These are phyloP conservation scores for Drosophila ochracea DNA, from an alignment of 2,888 invertebrate species.

Conservation along the genomic window DNA sequence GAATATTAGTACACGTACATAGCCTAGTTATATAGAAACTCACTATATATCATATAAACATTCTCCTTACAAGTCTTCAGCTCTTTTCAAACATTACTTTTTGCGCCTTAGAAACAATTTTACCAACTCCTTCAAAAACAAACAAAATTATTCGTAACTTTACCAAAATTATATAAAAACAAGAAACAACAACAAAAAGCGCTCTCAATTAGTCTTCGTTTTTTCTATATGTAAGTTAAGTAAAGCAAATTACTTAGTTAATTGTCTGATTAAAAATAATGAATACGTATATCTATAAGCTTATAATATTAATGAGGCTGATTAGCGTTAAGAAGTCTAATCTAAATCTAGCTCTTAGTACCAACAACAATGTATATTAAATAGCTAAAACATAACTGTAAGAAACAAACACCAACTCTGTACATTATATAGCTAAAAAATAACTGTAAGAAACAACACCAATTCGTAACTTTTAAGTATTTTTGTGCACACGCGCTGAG, in stretches of 20 bases:
- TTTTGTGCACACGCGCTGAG: conserved; percentile 51
- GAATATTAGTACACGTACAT: conserved; percentile 45
- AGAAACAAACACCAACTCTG: conserved; percentile 44
- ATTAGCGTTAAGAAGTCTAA: conserved; percentile 74
- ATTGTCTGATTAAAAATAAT: conserved; percentile 60
- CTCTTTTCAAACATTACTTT: conserved; percentile 41
- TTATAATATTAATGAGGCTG: conserved; percentile 80
- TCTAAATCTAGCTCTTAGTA: conserved; percentile 25
- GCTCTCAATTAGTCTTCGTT: conserved; percentile 73
- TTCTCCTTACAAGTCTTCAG: conserved; percentile 34
- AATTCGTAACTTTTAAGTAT: conserved; percentile 65
- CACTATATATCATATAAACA: conserved; percentile 19
- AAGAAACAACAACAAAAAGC: conserved; percentile 20
- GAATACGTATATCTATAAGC: conserved; percentile 57
- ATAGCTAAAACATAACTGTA: conserved; percentile 49
- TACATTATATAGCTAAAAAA: conserved; percentile 44
- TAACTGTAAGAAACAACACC: conserved; percentile 66
- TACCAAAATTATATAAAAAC: conserved; percentile 62
- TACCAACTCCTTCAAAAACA: conserved; percentile 28
- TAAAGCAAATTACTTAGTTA: conserved; percentile 54
- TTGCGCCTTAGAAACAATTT: conserved; percentile 65
- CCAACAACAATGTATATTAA: conserved; percentile 29
- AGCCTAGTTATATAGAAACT: conserved; percentile 37
- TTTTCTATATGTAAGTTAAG: conserved; percentile 41
- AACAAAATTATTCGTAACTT: conserved; percentile 56